Percentiles rank a stretch among this genome's conserved stretches.
phyloP scores from a whole-genome alignment of 2,113 vertebrate genomes.

The Hyperoodon ampullatus region DNA sequence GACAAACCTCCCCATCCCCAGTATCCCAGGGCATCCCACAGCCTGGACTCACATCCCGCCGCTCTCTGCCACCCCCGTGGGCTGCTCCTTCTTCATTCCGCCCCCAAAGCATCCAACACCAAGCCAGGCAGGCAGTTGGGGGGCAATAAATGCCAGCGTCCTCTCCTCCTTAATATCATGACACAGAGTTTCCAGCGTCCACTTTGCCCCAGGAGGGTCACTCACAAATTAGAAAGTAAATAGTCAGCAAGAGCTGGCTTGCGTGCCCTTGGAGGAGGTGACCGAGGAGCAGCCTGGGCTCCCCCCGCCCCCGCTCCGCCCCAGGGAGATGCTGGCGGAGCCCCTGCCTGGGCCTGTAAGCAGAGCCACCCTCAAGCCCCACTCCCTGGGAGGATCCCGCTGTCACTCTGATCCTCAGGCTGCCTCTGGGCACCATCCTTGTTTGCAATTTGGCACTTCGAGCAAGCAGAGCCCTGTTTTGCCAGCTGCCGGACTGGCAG shows the following conservation, averaged over 20 bases:
- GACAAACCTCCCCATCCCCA: not conserved
- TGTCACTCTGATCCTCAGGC: too few relatives aligned
- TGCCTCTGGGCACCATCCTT: too few relatives aligned
- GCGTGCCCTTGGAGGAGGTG: not conserved
- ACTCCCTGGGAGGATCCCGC: fast-evolving
- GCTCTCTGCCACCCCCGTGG: fast-evolving
- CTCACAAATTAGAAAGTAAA: not conserved
- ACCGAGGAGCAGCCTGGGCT: not conserved
- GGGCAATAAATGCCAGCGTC: not conserved
- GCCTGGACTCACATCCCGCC: not conserved
- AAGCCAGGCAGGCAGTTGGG: not conserved
- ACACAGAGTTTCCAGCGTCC: not conserved
- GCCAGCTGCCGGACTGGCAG: not conserved
- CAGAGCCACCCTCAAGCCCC: not conserved
- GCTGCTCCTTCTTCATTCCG: not conserved
- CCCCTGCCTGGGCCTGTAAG: not conserved
- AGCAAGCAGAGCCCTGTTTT: not conserved
- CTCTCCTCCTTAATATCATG: not conserved
- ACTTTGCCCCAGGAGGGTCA: not conserved
- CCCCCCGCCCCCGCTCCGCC: not conserved
- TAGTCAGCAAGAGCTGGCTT: not conserved
- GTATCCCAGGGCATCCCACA: not conserved
- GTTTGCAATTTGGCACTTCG: not conserved
- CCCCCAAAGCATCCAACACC: not conserved
- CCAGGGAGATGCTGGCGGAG: not conserved